These are phyloP conservation scores for Polyommatus iphigenia DNA, from an alignment of 2,888 invertebrate genomes.

Conservation along the genomic window DNA sequence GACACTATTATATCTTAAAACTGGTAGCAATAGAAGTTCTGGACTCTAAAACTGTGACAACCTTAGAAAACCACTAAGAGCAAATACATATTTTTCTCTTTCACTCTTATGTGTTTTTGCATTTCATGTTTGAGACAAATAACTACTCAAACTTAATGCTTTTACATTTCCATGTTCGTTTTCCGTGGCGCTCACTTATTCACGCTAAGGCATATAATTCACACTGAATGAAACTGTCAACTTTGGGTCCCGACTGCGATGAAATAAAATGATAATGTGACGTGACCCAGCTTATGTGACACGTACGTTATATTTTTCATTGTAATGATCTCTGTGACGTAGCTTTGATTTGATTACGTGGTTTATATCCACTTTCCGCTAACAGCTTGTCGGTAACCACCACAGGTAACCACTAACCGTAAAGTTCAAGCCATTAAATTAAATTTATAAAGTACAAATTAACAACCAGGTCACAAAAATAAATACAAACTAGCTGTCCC, in stretches of 20 bases:
- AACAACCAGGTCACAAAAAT: background rate
- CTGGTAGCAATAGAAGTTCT: too few relatives aligned
- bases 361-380: background rate
- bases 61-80: too few relatives aligned
- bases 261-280: slow-evolving; percentile 24
- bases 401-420: background rate
- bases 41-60: too few relatives aligned
- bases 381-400: background rate
- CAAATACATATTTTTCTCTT: too few relatives aligned
- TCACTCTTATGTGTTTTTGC: too few relatives aligned
- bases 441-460: background rate
- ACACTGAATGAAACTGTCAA: slow-evolving; percentile 23
- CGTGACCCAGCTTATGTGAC: slow-evolving; percentile 17
- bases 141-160: background rate
- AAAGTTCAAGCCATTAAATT: background rate
- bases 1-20: too few relatives aligned
- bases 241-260: slow-evolving; percentile 16
- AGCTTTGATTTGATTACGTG: background rate
- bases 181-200: background rate
- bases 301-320: slow-evolving; percentile 13
- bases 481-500: too few relatives aligned
- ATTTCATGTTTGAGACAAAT: background rate
- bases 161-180: background rate
- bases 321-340: background rate
- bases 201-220: slow-evolving; percentile 1